Conservation (phyloP, 2,888 invertebrate genomes). For the Synanthedon formicaeformis region DNA sequence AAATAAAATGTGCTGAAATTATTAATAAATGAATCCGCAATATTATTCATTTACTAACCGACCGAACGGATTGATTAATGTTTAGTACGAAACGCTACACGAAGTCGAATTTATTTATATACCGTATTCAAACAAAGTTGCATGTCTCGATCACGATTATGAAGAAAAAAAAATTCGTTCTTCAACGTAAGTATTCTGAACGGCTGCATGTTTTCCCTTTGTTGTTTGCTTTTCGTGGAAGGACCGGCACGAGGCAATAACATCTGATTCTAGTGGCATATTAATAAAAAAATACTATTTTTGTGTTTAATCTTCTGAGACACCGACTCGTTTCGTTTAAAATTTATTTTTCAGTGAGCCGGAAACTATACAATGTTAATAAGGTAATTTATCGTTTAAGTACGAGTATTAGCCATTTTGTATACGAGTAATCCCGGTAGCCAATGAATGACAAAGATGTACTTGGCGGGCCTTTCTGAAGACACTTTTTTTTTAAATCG, state of each 20-base stretch:
- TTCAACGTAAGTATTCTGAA: not conserved
- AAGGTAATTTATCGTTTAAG: slow-evolving; percentile 1
- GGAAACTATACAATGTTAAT: slow-evolving; percentile 30
- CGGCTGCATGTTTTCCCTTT: slow-evolving; percentile 16
- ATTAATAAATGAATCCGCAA: too few relatives aligned
- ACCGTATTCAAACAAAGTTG: not conserved
- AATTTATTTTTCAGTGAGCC: slow-evolving; percentile 19
- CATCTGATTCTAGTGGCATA: slow-evolving; percentile 3
- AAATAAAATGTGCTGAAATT: too few relatives aligned
- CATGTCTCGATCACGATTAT: not conserved
- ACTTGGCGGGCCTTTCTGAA: not conserved
- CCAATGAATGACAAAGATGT: slow-evolving; percentile 9
- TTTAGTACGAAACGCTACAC: too few relatives aligned
- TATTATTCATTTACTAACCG: too few relatives aligned
- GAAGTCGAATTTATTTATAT: too few relatives aligned
- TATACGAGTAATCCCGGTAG: slow-evolving; percentile 26
- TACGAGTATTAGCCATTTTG: slow-evolving; percentile 17
- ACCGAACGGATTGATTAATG: too few relatives aligned
- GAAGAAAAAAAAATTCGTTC: not conserved
- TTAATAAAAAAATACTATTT: slow-evolving; percentile 5
- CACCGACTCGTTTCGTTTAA: slow-evolving; percentile 2
- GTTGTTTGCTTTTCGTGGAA: slow-evolving; percentile 25
- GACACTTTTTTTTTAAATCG: too few relatives aligned
- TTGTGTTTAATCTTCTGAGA: slow-evolving; percentile 5
- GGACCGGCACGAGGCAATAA: slow-evolving; percentile 12